These are phyloP conservation scores for Nymphicus hollandicus DNA, from an alignment of 2,113 vertebrate genomes.

Conservation along the genomic window DNA sequence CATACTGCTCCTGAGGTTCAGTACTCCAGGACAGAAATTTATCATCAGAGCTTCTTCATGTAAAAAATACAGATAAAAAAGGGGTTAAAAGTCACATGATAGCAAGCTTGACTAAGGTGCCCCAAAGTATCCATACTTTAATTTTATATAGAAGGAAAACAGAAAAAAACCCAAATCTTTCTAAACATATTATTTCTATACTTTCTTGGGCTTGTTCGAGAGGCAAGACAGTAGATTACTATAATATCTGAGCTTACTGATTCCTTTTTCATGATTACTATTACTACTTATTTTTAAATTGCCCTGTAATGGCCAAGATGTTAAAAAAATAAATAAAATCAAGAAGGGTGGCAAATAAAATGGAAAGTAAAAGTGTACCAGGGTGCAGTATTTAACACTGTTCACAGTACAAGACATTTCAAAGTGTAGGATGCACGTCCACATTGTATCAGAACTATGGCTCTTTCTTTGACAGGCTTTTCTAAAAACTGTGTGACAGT, in stretches of 20 bases:
- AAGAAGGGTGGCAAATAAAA: not conserved
- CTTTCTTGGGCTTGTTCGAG: not conserved
- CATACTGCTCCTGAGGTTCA: not conserved
- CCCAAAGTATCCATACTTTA: not conserved
- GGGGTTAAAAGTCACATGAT: not conserved
- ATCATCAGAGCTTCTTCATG: not conserved
- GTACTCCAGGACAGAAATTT: not conserved
- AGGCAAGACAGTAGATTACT: conserved; percentile 21
- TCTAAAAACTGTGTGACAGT: conserved; percentile 59
- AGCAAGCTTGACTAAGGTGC: not conserved
- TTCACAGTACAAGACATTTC: not conserved
- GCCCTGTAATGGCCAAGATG: not conserved
- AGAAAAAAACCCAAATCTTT: not conserved
- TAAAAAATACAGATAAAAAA: not conserved
- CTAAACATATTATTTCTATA: not conserved
- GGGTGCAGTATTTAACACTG: not conserved
- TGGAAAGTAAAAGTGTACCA: not conserved
- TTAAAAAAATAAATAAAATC: not conserved
- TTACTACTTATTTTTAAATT: not conserved
- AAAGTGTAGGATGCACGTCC: not conserved
- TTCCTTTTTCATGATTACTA: not conserved
- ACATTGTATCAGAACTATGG: not conserved
- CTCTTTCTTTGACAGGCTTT: conserved; percentile 31
- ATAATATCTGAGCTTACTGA: conserved; percentile 26
- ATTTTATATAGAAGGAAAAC: not conserved